Conservation (phyloP, 2,113 vertebrate genomes). For the Entomyzon cyanotis region DNA sequence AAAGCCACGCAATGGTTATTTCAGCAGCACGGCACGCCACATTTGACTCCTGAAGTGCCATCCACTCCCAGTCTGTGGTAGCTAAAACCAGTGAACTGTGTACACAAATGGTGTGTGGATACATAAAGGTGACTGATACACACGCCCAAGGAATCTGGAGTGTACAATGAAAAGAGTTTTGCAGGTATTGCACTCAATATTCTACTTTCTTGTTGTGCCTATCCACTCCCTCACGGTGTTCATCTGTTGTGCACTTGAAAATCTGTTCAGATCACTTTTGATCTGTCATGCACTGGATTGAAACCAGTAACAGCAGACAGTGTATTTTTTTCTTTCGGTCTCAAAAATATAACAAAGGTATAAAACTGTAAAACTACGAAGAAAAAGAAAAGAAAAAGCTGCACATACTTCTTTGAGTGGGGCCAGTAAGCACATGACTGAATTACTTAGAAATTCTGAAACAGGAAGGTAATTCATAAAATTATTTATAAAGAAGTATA, state of each 20-base stretch:
- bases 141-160: neutral
- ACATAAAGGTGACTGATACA: neutral
- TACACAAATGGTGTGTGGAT: neutral
- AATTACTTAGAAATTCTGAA: slow-evolving; percentile 25
- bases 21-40: neutral
- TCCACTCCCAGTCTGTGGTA: neutral
- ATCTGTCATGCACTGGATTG: slow-evolving; percentile 47
- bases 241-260: slow-evolving; percentile 59
- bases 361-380: neutral
- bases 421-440: slow-evolving; percentile 28
- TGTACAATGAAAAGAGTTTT: neutral
- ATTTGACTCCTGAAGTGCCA: neutral
- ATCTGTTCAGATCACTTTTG: neutral
- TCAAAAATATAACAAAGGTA: neutral
- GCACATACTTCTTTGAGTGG: slow-evolving; percentile 32
- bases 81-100: neutral
- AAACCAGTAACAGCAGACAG: slow-evolving; percentile 18
- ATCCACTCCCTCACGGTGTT: neutral
- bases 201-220: neutral
- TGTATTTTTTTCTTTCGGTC: neutral
- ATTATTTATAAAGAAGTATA: slow-evolving; percentile 58
- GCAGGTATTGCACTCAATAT: neutral
- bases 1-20: neutral
- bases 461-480: slow-evolving; percentile 36
- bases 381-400: neutral